These are phyloP conservation scores for Coelopa pilipes DNA, from an alignment of 2,888 invertebrate species.

Conservation along the genomic window DNA sequence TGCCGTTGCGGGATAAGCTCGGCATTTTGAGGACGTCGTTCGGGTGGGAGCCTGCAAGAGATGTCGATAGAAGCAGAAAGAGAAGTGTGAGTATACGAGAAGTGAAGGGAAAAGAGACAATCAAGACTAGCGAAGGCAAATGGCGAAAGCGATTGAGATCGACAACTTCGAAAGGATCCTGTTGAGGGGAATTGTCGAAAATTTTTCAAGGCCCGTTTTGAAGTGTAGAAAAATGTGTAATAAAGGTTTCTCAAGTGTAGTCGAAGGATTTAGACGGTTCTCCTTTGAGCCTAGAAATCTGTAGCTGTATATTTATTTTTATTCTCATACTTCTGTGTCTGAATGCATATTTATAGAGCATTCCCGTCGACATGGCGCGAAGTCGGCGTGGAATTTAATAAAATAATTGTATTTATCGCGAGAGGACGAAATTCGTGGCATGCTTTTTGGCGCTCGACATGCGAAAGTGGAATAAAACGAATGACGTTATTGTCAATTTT, in stretches of 20 bases:
- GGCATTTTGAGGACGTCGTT: slow-evolving; percentile 67
- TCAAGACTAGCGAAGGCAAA: no score
- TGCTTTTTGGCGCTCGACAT: slow-evolving; percentile 38
- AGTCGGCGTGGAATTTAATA: background rate
- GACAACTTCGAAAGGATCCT: no score
- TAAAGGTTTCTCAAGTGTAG: no score
- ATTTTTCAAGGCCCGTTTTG: no score
- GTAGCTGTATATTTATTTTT: no score
- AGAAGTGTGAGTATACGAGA: background rate
- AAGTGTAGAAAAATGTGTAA: no score
- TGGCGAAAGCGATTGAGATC: no score
- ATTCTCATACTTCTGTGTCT: no score
- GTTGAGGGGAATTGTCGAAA: no score
- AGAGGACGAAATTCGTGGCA: slow-evolving; percentile 47
- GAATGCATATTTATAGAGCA: background rate
- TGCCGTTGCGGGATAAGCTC: slow-evolving; percentile 65
- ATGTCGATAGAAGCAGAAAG: background rate
- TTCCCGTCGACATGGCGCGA: background rate
- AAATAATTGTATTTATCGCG: background rate
- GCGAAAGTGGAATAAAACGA: slow-evolving; percentile 20
- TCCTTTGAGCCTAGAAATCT: no score
- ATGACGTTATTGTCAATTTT: slow-evolving; percentile 61
- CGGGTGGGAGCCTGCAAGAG: slow-evolving; percentile 62
- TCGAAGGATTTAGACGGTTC: no score
- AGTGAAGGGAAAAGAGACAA: no score